Evolutionary conservation across 2,797 vertebrate genomes (phyloP), one percentile per base, ranked within the genome.

Genomic region (Hapalemur alaotrensis): DNA sequence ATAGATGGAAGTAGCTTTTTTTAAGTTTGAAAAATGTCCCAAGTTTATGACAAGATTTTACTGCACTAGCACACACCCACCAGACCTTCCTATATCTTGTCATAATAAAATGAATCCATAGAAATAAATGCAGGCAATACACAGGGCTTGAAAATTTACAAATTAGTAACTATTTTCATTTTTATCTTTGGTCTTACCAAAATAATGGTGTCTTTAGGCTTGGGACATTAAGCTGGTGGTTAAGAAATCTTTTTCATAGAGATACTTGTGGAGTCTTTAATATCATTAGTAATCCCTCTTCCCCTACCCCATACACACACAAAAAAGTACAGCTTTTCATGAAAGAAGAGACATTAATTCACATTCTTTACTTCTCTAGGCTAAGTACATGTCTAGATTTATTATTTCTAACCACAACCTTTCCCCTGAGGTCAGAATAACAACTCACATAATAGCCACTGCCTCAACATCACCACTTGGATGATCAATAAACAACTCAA

Each of bases 201-300:
- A 86, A 76, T 35, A 43, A 59, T 78, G 69, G n/a, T 76, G 32
- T 52, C 93, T 87, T 95, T 75, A 92, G 91, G 59, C 32, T 35
- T 92, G 48, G n/a, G 48, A 89, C 30, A 78, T 81, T 82, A 18
- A 25, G 46, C 48, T 93, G 25, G 43, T 22, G 38, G 50, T 78
- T 85, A 72, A 94, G 41, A 41, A 72, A 32, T 72, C n/a, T 57
- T 93, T 72, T 83, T 82, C 50, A 91, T 17, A 94, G 75, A 57
- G 23, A 43, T 92, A 89, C 82, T 61, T 83, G 9, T 84, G 38
- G 12, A 95, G 8, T 7, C 61, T 80, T 72, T 73, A 73, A 28
- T 70, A 61, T 70, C 23, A 89, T 91, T 80, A 73, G 32, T 46
- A 93, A 88, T 67, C 20, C 15, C 13, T 13, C 20, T 17, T 18